phyloP scores from a whole-genome alignment of 2,113 vertebrate species.

The Rhegmatorhina hoffmannsi region DNA sequence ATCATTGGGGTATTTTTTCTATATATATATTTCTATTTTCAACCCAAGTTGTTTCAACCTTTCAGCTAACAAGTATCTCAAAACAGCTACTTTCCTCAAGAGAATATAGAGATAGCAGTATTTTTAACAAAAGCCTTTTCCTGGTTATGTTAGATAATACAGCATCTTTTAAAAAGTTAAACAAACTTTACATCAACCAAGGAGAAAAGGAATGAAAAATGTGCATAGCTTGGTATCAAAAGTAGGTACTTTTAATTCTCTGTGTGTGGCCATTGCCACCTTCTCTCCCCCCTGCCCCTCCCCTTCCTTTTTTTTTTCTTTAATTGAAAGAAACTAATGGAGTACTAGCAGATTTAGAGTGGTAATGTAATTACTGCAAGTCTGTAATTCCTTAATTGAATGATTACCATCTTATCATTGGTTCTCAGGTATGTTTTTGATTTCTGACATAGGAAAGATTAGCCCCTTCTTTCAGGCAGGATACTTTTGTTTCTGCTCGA shows the following conservation, averaged over 20 bases:
- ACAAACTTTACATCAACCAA: background rate
- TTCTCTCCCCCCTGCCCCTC: no score
- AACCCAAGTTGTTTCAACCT: background rate
- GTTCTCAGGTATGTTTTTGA: background rate
- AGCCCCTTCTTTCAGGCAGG: background rate
- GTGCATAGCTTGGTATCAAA: background rate
- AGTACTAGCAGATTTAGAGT: background rate
- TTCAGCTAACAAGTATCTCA: background rate
- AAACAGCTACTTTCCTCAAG: background rate
- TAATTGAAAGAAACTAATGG: background rate
- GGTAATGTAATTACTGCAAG: background rate
- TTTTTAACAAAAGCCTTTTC: conserved; percentile 38
- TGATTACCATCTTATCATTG: background rate
- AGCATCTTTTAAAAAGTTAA: background rate
- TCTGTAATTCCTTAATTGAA: background rate
- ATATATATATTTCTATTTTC: background rate
- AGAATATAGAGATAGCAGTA: background rate
- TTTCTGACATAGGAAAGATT: background rate
- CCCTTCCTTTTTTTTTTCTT: background rate
- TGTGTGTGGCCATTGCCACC: background rate
- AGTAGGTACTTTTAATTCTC: background rate
- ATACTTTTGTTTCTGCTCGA: background rate
- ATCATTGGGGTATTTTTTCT: background rate
- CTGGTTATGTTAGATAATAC: background rate
- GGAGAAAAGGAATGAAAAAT: background rate